These are phyloP conservation scores for Apis dorsata DNA, from an alignment of 1,140 invertebrate species.

Conservation along the genomic window DNA sequence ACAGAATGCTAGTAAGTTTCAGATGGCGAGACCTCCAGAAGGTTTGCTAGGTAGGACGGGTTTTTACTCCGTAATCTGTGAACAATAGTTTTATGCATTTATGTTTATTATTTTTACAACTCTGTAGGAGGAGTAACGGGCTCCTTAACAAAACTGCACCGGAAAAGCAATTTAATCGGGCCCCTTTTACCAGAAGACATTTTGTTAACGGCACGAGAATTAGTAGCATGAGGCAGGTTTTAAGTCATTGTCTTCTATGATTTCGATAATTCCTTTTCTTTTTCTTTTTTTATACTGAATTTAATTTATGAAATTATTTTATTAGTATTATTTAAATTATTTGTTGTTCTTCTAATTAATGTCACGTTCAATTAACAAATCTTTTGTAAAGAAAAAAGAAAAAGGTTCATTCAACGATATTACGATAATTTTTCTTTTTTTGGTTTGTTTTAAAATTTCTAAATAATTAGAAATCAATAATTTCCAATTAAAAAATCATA, in stretches of 20 bases:
- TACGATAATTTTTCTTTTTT: too few relatives aligned
- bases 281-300: too few relatives aligned
- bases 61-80: constrained; percentile 62
- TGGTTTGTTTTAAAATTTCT: too few relatives aligned
- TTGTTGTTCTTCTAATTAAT: too few relatives aligned
- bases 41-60: constrained; percentile 38
- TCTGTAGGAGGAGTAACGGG: constrained; percentile 55
- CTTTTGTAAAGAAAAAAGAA: too few relatives aligned
- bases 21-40: background rate
- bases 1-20: background rate
- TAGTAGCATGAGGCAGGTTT: background rate
- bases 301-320: too few relatives aligned
- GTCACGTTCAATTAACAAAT: too few relatives aligned
- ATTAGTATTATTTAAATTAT: too few relatives aligned
- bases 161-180: background rate
- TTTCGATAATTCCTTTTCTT: background rate
- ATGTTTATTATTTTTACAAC: constrained; percentile 71
- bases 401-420: too few relatives aligned
- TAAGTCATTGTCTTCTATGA: too few relatives aligned
- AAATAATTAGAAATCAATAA: too few relatives aligned
- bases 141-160: background rate
- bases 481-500: background rate
- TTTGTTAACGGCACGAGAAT: constrained; percentile 10
- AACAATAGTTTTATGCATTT: constrained; percentile 70
- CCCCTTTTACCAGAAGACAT: background rate